phyloP scores from a whole-genome alignment of 1,140 invertebrate species.

The Zaprionus gabonicus region DNA sequence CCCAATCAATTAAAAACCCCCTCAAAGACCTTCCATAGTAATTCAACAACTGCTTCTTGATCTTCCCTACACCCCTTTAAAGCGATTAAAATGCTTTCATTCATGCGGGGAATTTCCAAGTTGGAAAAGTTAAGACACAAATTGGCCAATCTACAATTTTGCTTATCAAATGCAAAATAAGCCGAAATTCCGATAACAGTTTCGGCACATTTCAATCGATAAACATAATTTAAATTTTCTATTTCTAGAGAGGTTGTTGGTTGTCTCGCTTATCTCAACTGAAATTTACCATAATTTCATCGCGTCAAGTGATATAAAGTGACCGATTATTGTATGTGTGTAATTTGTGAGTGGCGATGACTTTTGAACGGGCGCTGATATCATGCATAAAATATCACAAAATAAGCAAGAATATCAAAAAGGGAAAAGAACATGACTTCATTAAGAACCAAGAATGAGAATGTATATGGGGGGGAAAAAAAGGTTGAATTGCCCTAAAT shows the following conservation, averaged over 20 bases:
- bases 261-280: slow-evolving; percentile 39
- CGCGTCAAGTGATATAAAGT: slow-evolving; percentile 35
- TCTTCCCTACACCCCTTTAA: not conserved
- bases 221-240: slow-evolving; percentile 11
- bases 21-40: not conserved
- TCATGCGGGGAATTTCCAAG: slow-evolving; percentile 26
- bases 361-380: slow-evolving; percentile 33
- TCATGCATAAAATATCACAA: slow-evolving; percentile 40
- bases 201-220: slow-evolving; percentile 24
- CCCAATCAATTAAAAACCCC: not conserved
- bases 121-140: slow-evolving; percentile 43
- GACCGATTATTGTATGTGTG: slow-evolving; percentile 40
- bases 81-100: slow-evolving; percentile 6
- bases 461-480: not conserved
- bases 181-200: slow-evolving; percentile 22
- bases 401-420: slow-evolving; percentile 7
- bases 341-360: slow-evolving; percentile 5
- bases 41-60: not conserved
- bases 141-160: slow-evolving; percentile 39
- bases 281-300: slow-evolving; percentile 54
- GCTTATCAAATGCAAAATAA: slow-evolving; percentile 38
- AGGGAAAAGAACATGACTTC: slow-evolving; percentile 43
- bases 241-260: not conserved
- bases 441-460: slow-evolving; percentile 31
- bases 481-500: slow-evolving; percentile 46